Percentiles rank a stretch among this genome's conserved stretches.
phyloP scores from a whole-genome alignment of 35 echinoderm and acorn worm genomes.

The Lytechinus variegatus region DNA sequence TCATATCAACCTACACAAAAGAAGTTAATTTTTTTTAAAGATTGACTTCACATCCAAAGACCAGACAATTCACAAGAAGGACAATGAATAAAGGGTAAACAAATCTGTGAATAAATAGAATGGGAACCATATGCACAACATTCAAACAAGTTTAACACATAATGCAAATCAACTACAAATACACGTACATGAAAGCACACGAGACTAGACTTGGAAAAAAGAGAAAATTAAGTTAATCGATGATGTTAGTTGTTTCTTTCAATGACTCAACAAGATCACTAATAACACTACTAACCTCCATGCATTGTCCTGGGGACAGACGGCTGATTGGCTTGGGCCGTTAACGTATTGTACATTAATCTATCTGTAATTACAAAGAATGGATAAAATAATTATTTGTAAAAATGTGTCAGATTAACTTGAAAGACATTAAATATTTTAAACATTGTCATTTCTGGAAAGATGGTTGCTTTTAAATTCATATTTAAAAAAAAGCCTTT shows the following conservation, averaged over 20 bases:
- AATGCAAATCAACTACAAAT: background rate
- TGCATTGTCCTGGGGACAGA: slow-evolving; percentile 51
- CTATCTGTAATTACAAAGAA: slow-evolving; percentile 50
- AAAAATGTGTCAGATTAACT: background rate
- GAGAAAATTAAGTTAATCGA: background rate
- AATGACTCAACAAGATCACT: slow-evolving; percentile 11
- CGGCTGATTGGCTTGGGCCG: slow-evolving; percentile 54
- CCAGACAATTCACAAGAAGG: background rate
- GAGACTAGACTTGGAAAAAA: background rate
- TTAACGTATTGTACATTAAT: slow-evolving; percentile 58
- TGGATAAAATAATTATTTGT: background rate
- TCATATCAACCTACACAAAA: background rate
- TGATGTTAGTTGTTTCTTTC: background rate
- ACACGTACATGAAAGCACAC: background rate
- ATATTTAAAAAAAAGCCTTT: background rate
- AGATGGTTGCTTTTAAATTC: background rate
- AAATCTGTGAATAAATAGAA: background rate
- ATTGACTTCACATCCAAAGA: background rate
- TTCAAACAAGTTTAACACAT: background rate
- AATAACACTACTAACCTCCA: slow-evolving; percentile 47
- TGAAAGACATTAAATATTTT: background rate
- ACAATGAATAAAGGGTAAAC: background rate
- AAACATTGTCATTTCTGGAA: background rate
- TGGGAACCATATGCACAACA: background rate
- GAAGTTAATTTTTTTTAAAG: background rate